Evolutionary conservation across 92 coral and sea anemone species (phyloP).

Genomic region (Paragorgia papillata): DNA sequence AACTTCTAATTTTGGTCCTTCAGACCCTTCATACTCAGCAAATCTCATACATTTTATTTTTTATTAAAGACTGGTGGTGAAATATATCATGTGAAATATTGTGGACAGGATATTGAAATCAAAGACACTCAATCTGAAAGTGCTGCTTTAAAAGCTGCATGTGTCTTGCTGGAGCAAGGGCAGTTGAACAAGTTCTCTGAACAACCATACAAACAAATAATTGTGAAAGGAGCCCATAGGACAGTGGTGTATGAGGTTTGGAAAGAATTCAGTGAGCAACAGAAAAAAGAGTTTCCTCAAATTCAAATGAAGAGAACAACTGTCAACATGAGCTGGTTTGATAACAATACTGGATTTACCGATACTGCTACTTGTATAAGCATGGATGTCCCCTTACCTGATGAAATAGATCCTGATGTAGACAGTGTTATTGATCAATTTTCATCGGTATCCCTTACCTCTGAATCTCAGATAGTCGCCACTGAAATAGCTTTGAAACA

Average conservation of each 20-base stretch:
- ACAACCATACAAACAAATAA: conserved; percentile 12
- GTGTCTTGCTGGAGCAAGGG: not conserved
- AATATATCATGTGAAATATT: not conserved
- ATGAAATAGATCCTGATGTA: not conserved
- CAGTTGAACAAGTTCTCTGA: conserved; percentile 14
- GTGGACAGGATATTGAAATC: conserved; percentile 3
- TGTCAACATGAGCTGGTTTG: conserved; percentile 13
- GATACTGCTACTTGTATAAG: not conserved
- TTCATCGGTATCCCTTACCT: conserved; percentile 25
- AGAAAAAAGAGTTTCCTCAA: conserved; percentile 7
- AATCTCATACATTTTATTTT: too few relatives aligned
- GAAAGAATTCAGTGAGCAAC: conserved; percentile 21
- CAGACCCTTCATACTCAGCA: too few relatives aligned
- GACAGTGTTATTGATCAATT: not conserved
- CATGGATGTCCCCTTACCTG: not conserved
- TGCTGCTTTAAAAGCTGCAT: conserved; percentile 29
- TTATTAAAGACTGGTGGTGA: not conserved
- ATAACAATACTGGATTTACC: not conserved
- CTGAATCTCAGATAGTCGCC: not conserved
- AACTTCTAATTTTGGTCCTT: too few relatives aligned
- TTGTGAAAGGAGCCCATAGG: not conserved
- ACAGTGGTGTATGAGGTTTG: conserved; percentile 25
- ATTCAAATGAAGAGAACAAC: conserved; percentile 16
- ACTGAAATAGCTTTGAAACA: conserved; percentile 9
- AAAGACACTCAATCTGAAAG: not conserved